Percentiles rank a stretch among this genome's conserved stretches.
Evolutionary conservation across 2,113 vertebrate genomes (phyloP).

Genomic region (Carlito syrichta): DNA sequence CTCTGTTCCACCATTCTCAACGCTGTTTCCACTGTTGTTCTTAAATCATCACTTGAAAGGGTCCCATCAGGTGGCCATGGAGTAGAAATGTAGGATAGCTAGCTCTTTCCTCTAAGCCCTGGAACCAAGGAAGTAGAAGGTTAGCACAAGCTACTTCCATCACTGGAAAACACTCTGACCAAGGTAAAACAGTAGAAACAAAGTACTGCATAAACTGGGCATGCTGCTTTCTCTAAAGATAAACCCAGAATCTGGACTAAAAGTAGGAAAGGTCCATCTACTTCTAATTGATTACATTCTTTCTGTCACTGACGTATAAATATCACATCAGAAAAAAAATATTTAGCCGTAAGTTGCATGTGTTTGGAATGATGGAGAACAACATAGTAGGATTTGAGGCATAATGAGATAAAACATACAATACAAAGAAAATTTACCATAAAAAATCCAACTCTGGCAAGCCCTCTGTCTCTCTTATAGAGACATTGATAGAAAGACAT

Average conservation of each 20-base stretch:
- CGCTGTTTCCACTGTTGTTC: neutral
- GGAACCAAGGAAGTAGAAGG: neutral
- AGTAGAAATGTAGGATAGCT: neutral
- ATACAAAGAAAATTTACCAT: slow-evolving; percentile 46
- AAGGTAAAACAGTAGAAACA: neutral
- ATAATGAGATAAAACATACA: slow-evolving; percentile 29
- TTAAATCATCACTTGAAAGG: neutral
- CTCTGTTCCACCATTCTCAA: neutral
- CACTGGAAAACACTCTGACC: neutral
- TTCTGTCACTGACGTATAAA: neutral
- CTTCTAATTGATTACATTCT: neutral
- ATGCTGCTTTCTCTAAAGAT: neutral
- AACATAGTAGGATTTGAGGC: slow-evolving; percentile 13
- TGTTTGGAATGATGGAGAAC: neutral
- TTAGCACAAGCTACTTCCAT: neutral
- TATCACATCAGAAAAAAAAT: neutral
- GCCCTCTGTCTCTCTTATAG: neutral
- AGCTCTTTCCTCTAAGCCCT: neutral
- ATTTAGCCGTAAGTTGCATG: neutral
- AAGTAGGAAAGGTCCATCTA: neutral
- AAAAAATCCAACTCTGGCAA: slow-evolving; percentile 41
- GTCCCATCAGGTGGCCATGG: neutral
- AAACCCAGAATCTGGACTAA: neutral
- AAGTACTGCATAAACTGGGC: neutral
- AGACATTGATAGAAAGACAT: neutral